Conservation (phyloP, 2,113 vertebrate genomes). For the Ornithorhynchus anatinus region DNA sequence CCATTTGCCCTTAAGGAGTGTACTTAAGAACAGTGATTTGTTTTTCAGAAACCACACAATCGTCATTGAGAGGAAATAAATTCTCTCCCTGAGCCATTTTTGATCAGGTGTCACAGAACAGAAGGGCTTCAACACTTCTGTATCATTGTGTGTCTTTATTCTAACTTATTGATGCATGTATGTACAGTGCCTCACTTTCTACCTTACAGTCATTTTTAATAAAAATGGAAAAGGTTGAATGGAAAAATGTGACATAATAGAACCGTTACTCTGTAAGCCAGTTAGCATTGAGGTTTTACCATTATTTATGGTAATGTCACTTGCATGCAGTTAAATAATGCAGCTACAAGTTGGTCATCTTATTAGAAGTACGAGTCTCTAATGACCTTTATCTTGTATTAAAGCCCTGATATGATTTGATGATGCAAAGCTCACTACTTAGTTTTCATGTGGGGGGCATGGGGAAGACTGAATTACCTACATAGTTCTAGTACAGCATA, state of each 20-base stretch:
- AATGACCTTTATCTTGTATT: conserved; percentile 60
- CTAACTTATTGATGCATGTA: too few relatives aligned
- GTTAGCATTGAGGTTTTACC: conserved; percentile 66
- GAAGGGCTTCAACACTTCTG: too few relatives aligned
- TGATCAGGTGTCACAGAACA: not conserved
- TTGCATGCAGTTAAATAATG: conserved; percentile 84
- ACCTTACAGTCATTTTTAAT: not conserved
- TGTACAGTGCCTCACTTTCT: not conserved
- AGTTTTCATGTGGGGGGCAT: conserved; percentile 51
- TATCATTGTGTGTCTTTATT: too few relatives aligned
- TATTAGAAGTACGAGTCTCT: conserved; percentile 72
- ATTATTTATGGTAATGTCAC: conserved; percentile 72
- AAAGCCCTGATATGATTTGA: conserved; percentile 45
- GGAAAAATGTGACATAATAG: conserved; percentile 78
- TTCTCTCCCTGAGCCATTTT: not conserved
- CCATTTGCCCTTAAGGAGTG: too few relatives aligned
- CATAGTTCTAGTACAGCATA: conserved; percentile 52
- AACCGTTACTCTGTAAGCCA: conserved; percentile 83
- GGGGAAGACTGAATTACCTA: conserved; percentile 49
- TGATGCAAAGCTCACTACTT: conserved; percentile 61
- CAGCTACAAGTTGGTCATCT: conserved; percentile 67
- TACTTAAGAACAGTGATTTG: too few relatives aligned
- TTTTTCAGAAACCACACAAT: too few relatives aligned
- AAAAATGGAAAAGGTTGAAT: conserved; percentile 62
- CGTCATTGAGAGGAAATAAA: too few relatives aligned